Conservation (phyloP, 1,140 invertebrate species). For the Leucophenga varia region DNA sequence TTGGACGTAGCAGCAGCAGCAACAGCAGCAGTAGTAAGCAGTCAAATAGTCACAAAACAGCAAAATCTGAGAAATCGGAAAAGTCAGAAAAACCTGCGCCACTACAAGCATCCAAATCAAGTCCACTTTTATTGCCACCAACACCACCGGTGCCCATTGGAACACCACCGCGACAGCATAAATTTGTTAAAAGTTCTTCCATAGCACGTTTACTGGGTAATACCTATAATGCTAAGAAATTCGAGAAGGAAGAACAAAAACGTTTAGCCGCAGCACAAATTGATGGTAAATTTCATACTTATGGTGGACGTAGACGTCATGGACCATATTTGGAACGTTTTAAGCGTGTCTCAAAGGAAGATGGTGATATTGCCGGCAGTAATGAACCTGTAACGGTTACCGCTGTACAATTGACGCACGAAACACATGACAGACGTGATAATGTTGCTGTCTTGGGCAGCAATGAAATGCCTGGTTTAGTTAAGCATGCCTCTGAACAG, state of each 20-base stretch:
- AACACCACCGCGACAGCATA: conserved; percentile 46
- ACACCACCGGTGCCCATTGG: conserved; percentile 32
- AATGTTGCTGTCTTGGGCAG: conserved; percentile 34
- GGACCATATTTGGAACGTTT: conserved; percentile 50
- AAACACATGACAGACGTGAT: conserved; percentile 37
- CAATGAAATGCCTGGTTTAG: conserved; percentile 14
- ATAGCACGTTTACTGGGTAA: conserved; percentile 49
- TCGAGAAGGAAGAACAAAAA: conserved; percentile 46
- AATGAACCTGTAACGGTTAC: conserved; percentile 26
- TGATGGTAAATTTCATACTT: conserved; percentile 45
- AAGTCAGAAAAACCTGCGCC: background rate
- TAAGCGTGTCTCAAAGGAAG: conserved; percentile 48
- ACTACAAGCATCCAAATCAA: too few species aligned
- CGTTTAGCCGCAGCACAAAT: conserved; percentile 22
- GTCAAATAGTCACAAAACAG: conserved; percentile 20
- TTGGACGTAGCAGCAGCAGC: too few species aligned
- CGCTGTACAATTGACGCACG: conserved; percentile 25
- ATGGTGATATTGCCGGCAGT: conserved; percentile 34
- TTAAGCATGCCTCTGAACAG: conserved; percentile 34
- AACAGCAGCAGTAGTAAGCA: too few species aligned
- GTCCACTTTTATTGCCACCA: conserved; percentile 9
- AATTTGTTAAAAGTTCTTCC: conserved; percentile 49
- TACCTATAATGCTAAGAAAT: conserved; percentile 54
- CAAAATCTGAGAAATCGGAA: background rate
- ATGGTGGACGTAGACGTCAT: conserved; percentile 32